phyloP scores from a whole-genome alignment of 2,797 vertebrate genomes.

The Sebastes elongatus region DNA sequence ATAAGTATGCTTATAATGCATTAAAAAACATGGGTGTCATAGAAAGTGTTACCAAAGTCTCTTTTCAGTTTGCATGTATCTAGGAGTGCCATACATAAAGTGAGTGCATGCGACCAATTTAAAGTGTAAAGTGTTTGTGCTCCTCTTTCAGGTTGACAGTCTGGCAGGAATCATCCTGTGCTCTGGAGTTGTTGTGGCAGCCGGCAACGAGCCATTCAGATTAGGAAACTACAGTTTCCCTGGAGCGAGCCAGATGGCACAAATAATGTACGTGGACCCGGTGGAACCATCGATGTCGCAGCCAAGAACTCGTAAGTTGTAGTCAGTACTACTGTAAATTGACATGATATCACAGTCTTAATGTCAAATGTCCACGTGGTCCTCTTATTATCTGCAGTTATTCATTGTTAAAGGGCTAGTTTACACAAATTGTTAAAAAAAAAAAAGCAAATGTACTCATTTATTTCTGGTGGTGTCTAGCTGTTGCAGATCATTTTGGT shows the following conservation, averaged over 20 bases:
- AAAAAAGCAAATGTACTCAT: background rate
- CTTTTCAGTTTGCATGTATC: background rate
- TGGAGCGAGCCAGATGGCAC: slow-evolving; percentile 75
- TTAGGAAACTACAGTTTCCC: slow-evolving; percentile 85
- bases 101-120: background rate
- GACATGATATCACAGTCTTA: background rate
- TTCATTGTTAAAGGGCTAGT: background rate
- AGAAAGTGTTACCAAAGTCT: background rate
- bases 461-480: background rate
- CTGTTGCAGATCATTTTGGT: background rate
- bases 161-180: slow-evolving; percentile 88
- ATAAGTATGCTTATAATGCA: background rate
- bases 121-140: background rate
- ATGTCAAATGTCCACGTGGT: background rate
- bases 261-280: slow-evolving; percentile 78
- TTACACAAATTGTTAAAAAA: background rate
- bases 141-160: slow-evolving; percentile 85
- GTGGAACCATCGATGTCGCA: slow-evolving; percentile 77
- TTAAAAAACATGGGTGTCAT: no score
- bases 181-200: slow-evolving; percentile 91
- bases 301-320: slow-evolving; percentile 86
- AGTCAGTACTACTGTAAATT: background rate
- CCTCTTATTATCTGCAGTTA: background rate
- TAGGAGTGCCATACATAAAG: no score
- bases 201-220: slow-evolving; percentile 91